Base-by-base conservation (phyloP, 2,888 invertebrate genomes). In the Myathropa florea region DNA sequence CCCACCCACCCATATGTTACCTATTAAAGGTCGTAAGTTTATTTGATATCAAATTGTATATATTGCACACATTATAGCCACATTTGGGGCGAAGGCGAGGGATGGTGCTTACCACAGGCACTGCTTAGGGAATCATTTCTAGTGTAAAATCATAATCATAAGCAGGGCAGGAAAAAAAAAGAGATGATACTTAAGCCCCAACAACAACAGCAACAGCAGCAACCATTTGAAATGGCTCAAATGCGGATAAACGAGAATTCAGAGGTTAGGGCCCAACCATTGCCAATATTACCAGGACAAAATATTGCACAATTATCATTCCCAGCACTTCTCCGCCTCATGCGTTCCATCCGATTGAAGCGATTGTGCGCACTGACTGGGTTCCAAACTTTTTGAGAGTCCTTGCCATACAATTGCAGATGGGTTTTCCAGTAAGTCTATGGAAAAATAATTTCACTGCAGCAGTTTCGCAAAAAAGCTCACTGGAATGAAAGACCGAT, bases 381-480 rank as follows among this genome's bases (percentile, higher is more conserved):
- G 39, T 82, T 83, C 82, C 65, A 79, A 60, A 26, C 46, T 75
- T 75, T 86, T 78, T 78, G 83, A 75, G 23, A 86, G 79, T 86
- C 86, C 86, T 82, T 71, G 73, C 73, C 82, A 60, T 72, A 78
- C 68, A 78, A 86, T 65, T 86, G 86, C 86, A 83, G 86, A 86
- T 86, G 78, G 46, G 18, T 21, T 9, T 86, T 86, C 86, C 86
- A 86, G 75, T 26, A 67, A 79, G 71, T 75, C 30, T 26, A 14
- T 83, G 86, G 86, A 86, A 86, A 86, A 23, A 83, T 79, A 86
- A 83, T 86, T 86, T 86, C 79, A 86, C 86, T 86, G 86, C 86
- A 86, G 86, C 86, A 86, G 83, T 86, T 68, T 70, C 14, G 39
- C 65, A 30, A 86, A 46, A 46, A 86, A 86, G 78, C 78, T 79